Conservation (phyloP, 2,888 invertebrate genomes). For the Agriopis leucophaearia region DNA sequence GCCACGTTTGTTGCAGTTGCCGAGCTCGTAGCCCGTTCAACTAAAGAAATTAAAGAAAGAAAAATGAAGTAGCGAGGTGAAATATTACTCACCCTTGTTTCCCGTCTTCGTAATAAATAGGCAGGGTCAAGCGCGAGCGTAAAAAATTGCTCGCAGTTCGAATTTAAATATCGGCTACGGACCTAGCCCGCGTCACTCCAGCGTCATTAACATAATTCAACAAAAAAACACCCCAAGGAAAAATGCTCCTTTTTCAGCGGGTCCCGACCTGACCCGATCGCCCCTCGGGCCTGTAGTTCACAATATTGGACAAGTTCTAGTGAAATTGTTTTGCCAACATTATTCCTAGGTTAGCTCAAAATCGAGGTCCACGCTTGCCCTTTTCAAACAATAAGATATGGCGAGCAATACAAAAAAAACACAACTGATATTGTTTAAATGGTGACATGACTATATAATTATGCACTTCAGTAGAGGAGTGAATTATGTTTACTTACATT, state of each 20-base stretch:
- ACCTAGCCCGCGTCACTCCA: constrained; percentile 71
- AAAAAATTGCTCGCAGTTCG: constrained; percentile 66
- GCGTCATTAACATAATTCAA: constrained; percentile 83
- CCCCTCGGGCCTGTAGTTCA: constrained; percentile 58
- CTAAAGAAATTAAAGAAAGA: constrained; percentile 49
- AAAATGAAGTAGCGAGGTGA: constrained; percentile 53
- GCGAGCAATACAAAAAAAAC: background rate
- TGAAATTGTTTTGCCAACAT: constrained; percentile 50
- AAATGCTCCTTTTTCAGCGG: constrained; percentile 65
- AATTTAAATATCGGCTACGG: constrained; percentile 81
- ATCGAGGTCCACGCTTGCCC: constrained; percentile 29
- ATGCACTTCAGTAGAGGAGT: too few species aligned
- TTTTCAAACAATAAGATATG: background rate
- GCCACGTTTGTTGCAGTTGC: constrained; percentile 41
- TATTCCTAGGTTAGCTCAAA: constrained; percentile 41
- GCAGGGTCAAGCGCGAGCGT: constrained; percentile 57
- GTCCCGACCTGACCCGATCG: constrained; percentile 66
- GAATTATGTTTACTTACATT: too few species aligned
- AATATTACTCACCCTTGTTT: constrained; percentile 57
- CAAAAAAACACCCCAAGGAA: constrained; percentile 74
- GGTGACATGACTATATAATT: too few species aligned
- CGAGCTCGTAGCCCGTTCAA: constrained; percentile 33
- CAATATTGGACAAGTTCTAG: constrained; percentile 73
- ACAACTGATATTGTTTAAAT: background rate
- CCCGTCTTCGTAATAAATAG: constrained; percentile 58